Evolutionary conservation across 2,113 vertebrate species (phyloP), one percentile per base, ranked within the genome.

Genomic region (Taurulus bubalis): DNA sequence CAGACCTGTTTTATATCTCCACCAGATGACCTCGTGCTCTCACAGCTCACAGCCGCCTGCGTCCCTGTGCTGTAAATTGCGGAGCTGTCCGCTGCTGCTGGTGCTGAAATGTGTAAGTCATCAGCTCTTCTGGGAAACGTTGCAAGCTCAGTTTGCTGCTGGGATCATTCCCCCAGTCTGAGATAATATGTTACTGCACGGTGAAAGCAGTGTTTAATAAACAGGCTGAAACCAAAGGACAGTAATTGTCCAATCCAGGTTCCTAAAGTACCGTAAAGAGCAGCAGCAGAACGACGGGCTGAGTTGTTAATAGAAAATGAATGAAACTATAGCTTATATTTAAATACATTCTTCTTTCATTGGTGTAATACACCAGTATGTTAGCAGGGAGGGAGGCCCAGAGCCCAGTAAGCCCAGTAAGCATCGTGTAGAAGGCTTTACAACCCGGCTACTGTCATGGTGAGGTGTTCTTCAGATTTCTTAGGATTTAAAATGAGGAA

Each of bases 41-140:
- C 42, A 30, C 38, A 12, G 51, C 71, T 85, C 24, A 0, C 70
- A 77, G 84, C 91, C 89, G 11, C 0, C 15, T 16, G 80, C 60
- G 49, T 51, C 73, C 53, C 45, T 10, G n/a, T 1, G 40, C 56
- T n/a, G 45, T 58, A 86, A 82, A 87, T 77, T 85, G 60, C 55
- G n/a, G 74, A 16, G 70, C 90, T 85, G 74, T 90, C 80, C 63
- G 18, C 32, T 6, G 45, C 45, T 20, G 26, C 4, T 30, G 80
- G 49, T 59, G 62, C 58, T 82, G 75, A 87, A 89, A 91, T 90
- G 82, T 80, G 84, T 88, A 79, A 90, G 90, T 86, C 77, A 89
- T 87, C 18, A 64, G 77, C 65, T 63, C 30, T 93, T 94, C 89
- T 81, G 10, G 38, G 90, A 92, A 91, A 89, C 73, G 71, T 73